Base-by-base conservation (phyloP, 1,140 invertebrate genomes). In the Drosophila subobscura region DNA sequence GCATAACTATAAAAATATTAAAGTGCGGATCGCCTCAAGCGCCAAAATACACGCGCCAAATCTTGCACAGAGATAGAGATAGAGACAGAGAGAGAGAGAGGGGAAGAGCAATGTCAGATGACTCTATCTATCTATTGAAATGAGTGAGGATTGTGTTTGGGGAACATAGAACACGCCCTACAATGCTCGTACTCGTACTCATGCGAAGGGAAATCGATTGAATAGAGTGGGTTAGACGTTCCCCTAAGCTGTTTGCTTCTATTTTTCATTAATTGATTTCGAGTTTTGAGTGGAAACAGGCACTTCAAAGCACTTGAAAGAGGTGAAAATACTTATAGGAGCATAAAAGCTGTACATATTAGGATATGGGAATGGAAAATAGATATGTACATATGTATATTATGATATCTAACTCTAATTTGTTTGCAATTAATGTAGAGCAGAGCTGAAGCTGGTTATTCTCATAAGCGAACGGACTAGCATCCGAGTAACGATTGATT, bases 21-120 rank as follows among this genome's bases (percentile, higher is more conserved):
- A 44, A 57, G 14, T 23, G 33, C 33, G 10, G 66, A 72, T 67
- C 72, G 61, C 59, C 65, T 25, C 57, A 41, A 74, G 79, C 73
- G 61, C 49, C 59, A 61, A 78, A 66, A 56, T 46, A 63, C 54
- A 50, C 53, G 59, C 60, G 60, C 60, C 70, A 73, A 73, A 73
- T 58, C 49, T 37, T 4, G 33, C 33, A 37, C 8, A 37, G 33
- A 37, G 33, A 37, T 10, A 37, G 8, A 37, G 33, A 10, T 2
- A 12, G 3, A 37, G 8, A 4, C 3, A 33, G 25, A 25, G 5
- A 25, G 7, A 33, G 33, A 37, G 33, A 33, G 3, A 8, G 29
- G n/a, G n/a, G 44, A 50, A 51, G 57, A 59, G 47, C 49, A 46
- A 42, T 61, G 33, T 50, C 79, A 77, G 64, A 70, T 77, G 70